Evolutionary conservation across 1,140 invertebrate genomes (phyloP).

Genomic region (Apis mellifera): Amel_HAv3.1 CM009939.2:6697501-6698000

Average conservation of each 20-base stretch:
- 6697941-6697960: too few species aligned
- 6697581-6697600: background rate
- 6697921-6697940: too few species aligned
- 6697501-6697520: background rate
- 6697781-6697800: background rate
- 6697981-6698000: too few species aligned
- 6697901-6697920: background rate
- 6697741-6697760: background rate
- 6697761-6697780: background rate
- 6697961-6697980: too few species aligned
- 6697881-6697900: background rate
- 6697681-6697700: background rate
- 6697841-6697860: conserved; percentile 2
- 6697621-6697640: background rate
- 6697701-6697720: background rate
- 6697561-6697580: background rate
- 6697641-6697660: background rate
- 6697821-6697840: background rate
- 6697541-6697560: background rate
- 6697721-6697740: background rate
- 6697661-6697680: background rate
- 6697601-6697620: background rate
- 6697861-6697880: background rate
- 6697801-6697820: background rate
- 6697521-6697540: background rate